Percentiles rank a stretch among this genome's conserved stretches.
Conservation (phyloP, 23 tunicate genomes). For the Halocynthia roretzi region DNA sequence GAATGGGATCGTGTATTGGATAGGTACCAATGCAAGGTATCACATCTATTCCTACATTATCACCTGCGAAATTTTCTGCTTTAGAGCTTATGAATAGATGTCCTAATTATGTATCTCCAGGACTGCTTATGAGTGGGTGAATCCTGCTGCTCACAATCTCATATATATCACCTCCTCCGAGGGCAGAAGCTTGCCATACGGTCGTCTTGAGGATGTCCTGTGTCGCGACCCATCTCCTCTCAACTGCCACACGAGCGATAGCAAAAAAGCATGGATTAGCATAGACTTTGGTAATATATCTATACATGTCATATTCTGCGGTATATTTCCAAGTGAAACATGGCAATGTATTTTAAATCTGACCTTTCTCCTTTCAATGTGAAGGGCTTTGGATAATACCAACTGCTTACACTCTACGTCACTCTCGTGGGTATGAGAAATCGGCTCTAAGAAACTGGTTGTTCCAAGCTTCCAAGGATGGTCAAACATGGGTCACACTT, state of each 20-base stretch:
- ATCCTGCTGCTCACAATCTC: constrained; percentile 70
- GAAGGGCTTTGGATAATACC: constrained; percentile 80
- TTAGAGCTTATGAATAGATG: not conserved
- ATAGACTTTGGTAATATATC: constrained; percentile 74
- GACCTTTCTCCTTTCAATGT: not conserved
- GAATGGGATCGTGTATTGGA: constrained; percentile 93
- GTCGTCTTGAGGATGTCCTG: constrained; percentile 66
- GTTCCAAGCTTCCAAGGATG: constrained; percentile 84
- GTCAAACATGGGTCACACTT: constrained; percentile 70
- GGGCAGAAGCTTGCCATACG: constrained; percentile 72
- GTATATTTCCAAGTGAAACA: not conserved
- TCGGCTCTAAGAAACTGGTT: constrained; percentile 87
- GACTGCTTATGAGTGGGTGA: constrained; percentile 75
- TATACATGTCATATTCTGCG: not conserved
- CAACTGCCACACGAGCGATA: constrained; percentile 89
- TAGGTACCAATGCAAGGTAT: constrained; percentile 87
- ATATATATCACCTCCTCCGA: constrained; percentile 79
- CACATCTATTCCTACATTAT: not conserved
- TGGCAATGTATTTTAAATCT: not conserved
- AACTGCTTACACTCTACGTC: constrained; percentile 70
- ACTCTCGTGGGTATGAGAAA: constrained; percentile 78
- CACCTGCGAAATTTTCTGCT: not conserved
- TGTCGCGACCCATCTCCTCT: constrained; percentile 48
- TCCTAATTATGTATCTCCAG: constrained; percentile 10
- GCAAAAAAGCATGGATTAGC: constrained; percentile 62